Evolutionary conservation across 92 coral and sea anemone species (phyloP).

Genomic region (Epizoanthus illoricatus): DNA sequence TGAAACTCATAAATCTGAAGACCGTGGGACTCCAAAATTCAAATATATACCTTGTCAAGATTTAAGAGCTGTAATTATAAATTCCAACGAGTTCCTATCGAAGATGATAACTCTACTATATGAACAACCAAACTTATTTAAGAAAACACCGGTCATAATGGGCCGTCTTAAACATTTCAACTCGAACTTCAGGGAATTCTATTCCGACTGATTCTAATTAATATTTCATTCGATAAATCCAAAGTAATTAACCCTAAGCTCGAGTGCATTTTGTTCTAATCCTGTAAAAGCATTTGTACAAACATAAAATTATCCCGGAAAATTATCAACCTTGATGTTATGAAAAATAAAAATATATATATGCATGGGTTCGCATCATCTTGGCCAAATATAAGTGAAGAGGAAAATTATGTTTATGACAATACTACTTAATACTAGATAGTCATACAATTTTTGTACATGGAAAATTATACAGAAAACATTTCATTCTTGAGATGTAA

Average conservation of each 20-base stretch:
- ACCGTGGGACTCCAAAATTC: background rate
- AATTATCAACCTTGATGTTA: background rate
- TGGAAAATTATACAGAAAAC: too few relatives aligned
- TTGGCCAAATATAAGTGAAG: too few relatives aligned
- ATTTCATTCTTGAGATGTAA: too few relatives aligned
- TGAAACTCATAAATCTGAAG: background rate
- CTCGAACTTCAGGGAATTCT: too few relatives aligned
- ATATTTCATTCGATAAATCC: background rate
- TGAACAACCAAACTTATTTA: background rate
- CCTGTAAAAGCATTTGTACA: too few relatives aligned
- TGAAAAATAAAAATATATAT: background rate
- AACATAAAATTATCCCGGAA: background rate
- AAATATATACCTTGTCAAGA: background rate
- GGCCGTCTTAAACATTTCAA: too few relatives aligned
- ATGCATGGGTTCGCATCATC: background rate
- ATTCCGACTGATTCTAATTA: too few relatives aligned
- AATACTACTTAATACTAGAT: too few relatives aligned
- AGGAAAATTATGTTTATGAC: too few relatives aligned
- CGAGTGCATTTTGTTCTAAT: background rate
- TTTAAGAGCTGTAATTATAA: slow-evolving; percentile 13
- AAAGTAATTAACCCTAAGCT: background rate
- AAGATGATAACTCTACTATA: background rate
- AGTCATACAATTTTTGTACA: too few relatives aligned
- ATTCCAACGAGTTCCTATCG: slow-evolving; percentile 10
- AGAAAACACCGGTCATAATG: too few relatives aligned